Evolutionary conservation across 2,888 invertebrate genomes (phyloP).

Genomic region (Labia minor): DNA sequence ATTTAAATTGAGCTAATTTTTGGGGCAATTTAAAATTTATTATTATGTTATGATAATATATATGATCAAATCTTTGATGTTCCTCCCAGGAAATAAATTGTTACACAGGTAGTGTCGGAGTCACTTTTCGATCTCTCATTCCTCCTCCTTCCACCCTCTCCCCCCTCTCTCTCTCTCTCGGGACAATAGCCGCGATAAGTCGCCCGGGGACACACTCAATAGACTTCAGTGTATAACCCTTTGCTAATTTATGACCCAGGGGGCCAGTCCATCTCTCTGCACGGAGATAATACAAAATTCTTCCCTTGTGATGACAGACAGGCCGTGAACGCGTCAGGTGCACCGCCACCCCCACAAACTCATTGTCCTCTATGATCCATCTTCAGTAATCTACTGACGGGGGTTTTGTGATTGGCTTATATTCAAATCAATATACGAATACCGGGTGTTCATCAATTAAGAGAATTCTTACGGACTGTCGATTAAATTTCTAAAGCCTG

Average conservation of each 20-base stretch:
- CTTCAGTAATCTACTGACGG: not conserved
- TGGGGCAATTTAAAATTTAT: too few species aligned
- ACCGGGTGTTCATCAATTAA: not conserved
- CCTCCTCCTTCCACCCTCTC: too few species aligned
- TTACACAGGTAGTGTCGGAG: too few species aligned
- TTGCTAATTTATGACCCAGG: conserved; percentile 7
- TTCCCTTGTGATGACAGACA: conserved; percentile 6
- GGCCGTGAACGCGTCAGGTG: conserved; percentile 4
- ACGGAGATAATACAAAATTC: not conserved
- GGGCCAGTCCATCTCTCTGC: conserved; percentile 13
- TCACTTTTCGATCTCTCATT: too few species aligned
- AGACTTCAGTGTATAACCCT: not conserved
- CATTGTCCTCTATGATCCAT: conserved; percentile 3
- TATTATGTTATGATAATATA: too few species aligned
- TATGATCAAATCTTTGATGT: too few species aligned
- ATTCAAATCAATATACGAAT: not conserved
- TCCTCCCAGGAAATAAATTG: too few species aligned
- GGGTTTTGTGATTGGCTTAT: not conserved
- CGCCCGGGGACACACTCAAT: not conserved
- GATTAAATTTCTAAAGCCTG: too few species aligned
- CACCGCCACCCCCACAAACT: not conserved
- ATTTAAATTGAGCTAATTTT: too few species aligned
- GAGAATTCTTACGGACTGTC: not conserved
- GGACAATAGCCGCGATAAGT: conserved; percentile 1
- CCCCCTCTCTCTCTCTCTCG: too few species aligned